A percentile compares a stretch with the other conserved stretches of the same genome.
Evolutionary conservation across 2,797 vertebrate species (phyloP).

Genomic region (Cyclura pinguis): DNA sequence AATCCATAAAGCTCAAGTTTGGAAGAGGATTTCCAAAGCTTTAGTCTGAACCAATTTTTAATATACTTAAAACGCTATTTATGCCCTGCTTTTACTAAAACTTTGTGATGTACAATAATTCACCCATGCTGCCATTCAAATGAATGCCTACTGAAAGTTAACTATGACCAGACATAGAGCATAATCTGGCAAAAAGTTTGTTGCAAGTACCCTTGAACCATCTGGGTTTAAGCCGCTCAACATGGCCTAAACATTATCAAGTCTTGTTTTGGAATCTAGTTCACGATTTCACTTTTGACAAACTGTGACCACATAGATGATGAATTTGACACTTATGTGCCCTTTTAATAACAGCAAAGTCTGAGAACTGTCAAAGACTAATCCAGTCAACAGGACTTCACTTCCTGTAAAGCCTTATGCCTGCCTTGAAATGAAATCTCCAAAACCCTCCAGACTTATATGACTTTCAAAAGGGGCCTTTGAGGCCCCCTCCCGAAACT

Average conservation of each 20-base stretch:
- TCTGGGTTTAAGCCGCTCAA: background rate
- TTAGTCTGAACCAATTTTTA: slow-evolving; percentile 14
- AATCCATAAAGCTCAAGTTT: background rate
- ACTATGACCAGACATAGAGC: background rate
- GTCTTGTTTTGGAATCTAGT: background rate
- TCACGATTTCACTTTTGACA: background rate
- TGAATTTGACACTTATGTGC: background rate
- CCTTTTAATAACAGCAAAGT: background rate
- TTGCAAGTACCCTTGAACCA: background rate
- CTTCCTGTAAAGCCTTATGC: background rate
- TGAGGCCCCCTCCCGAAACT: no score
- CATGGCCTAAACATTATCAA: background rate
- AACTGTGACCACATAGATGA: background rate
- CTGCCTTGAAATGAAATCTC: background rate
- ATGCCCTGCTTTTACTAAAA: background rate
- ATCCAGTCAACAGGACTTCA: background rate
- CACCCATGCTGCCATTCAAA: slow-evolving; percentile 2
- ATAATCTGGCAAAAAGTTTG: background rate
- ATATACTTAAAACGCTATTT: background rate
- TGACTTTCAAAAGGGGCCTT: background rate
- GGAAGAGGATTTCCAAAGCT: background rate
- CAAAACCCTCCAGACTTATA: background rate
- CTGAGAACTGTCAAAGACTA: background rate
- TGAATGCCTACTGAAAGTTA: background rate
- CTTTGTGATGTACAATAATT: background rate